Percentiles rank a stretch among this genome's conserved stretches.
phyloP scores from a whole-genome alignment of 2,888 invertebrate species.

The Aleiodes alternator region DNA sequence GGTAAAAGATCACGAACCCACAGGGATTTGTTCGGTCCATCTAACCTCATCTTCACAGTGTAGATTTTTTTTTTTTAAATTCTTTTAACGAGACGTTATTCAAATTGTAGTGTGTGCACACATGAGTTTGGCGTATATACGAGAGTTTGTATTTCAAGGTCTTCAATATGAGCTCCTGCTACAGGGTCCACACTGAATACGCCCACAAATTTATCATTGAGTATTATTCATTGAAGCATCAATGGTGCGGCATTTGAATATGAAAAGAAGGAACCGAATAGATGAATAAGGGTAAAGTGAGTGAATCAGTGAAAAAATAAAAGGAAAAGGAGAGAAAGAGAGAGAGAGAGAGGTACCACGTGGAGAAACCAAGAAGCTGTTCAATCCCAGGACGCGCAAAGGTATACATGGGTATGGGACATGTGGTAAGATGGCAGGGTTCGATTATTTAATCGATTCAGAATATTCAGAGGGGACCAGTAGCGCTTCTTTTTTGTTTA shows the following conservation, averaged over 20 bases:
- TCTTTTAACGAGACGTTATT: constrained; percentile 55
- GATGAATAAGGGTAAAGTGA: constrained; percentile 60
- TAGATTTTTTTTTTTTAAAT: background rate
- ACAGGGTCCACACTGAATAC: constrained; percentile 73
- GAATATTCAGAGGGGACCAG: constrained; percentile 69
- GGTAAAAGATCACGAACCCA: constrained; percentile 30
- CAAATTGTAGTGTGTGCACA: constrained; percentile 55
- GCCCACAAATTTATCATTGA: constrained; percentile 75
- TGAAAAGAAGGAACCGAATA: constrained; percentile 73
- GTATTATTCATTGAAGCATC: constrained; percentile 75
- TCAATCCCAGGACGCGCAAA: background rate
- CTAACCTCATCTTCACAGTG: constrained; percentile 29
- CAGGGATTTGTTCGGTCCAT: background rate
- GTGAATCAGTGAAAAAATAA: constrained; percentile 34
- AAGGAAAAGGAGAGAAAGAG: constrained; percentile 40
- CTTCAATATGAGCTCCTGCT: constrained; percentile 50
- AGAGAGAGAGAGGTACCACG: background rate
- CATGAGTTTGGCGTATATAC: constrained; percentile 63
- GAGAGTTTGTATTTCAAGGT: constrained; percentile 70
- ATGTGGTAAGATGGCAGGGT: constrained; percentile 69
- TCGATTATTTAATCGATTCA: constrained; percentile 76
- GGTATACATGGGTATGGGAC: background rate
- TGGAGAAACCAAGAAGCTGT: constrained; percentile 32
- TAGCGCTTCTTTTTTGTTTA: constrained; percentile 72
- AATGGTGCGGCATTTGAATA: constrained; percentile 75